Evolutionary conservation across 2,797 vertebrate species (phyloP).

Genomic region (Coregonus ussuriensis): DNA sequence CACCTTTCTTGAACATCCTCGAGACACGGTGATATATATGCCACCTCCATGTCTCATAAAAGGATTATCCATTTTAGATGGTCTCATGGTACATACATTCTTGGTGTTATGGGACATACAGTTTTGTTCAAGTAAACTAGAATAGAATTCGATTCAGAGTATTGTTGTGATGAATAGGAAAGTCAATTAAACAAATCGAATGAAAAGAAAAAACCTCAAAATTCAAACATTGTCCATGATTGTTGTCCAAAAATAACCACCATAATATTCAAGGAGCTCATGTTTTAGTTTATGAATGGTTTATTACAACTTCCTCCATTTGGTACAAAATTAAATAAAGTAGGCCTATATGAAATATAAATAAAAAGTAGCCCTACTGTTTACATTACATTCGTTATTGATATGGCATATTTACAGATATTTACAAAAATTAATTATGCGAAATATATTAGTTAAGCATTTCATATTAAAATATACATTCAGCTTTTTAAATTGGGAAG

Average conservation of each 20-base stretch:
- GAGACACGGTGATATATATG: neutral
- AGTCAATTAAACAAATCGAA: neutral
- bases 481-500: neutral
- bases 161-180: neutral
- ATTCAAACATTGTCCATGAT: neutral
- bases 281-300: neutral
- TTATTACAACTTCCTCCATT: constrained; percentile 5
- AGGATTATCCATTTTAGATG: neutral
- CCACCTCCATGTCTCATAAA: neutral
- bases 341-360: neutral
- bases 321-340: neutral
- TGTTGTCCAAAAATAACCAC: neutral
- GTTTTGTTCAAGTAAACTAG: too few relatives aligned
- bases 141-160: neutral
- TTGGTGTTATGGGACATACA: too few relatives aligned
- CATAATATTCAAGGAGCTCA: neutral
- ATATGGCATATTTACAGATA: constrained; percentile 61
- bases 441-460: constrained; percentile 44
- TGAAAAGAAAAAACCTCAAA: neutral
- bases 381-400: constrained; percentile 48
- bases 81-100: too few relatives aligned
- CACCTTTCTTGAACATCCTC: neutral
- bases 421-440: constrained; percentile 71
- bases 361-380: neutral
- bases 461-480: constrained; percentile 19